These are phyloP conservation scores for Leucophenga montana DNA, from an alignment of 2,888 invertebrate genomes.

Conservation along the genomic window DNA sequence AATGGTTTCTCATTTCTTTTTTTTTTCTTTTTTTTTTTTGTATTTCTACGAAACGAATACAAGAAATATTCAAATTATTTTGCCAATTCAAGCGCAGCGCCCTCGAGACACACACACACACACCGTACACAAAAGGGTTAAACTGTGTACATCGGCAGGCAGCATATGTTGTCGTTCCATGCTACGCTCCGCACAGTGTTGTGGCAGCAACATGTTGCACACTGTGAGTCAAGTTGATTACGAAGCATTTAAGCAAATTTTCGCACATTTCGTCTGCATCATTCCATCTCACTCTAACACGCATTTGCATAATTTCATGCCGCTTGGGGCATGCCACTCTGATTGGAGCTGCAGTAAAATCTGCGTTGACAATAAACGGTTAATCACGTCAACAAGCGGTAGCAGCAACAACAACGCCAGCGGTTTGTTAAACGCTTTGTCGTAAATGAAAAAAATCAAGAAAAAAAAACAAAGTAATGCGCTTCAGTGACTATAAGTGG, in stretches of 20 bases:
- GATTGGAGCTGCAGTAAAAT: conserved; percentile 46
- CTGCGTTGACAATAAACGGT: conserved; percentile 36
- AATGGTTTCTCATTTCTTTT: conserved; percentile 41
- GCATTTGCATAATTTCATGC: conserved; percentile 61
- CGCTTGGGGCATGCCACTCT: conserved; percentile 20
- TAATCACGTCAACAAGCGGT: conserved; percentile 31
- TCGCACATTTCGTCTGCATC: conserved; percentile 48
- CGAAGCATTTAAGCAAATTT: conserved; percentile 69
- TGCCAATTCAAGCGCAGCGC: conserved; percentile 28
- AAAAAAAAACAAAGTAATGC: too few relatives aligned
- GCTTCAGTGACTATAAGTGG: conserved; percentile 51
- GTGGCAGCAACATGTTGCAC: conserved; percentile 30
- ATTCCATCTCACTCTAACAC: conserved; percentile 41
- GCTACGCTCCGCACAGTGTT: conserved; percentile 47
- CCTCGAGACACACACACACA: not conserved
- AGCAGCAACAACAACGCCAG: conserved; percentile 15
- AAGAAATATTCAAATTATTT: conserved; percentile 51
- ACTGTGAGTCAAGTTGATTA: conserved; percentile 47
- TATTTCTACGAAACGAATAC: too few relatives aligned
- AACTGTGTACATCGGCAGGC: conserved; percentile 45
- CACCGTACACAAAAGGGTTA: not conserved
- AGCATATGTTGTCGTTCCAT: conserved; percentile 58
- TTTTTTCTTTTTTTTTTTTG: not conserved
- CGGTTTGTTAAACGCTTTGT: conserved; percentile 46
- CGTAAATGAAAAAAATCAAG: too few relatives aligned